These are phyloP conservation scores for Microplitis mediator DNA, from an alignment of 1,140 invertebrate species.

Conservation along the genomic window DNA sequence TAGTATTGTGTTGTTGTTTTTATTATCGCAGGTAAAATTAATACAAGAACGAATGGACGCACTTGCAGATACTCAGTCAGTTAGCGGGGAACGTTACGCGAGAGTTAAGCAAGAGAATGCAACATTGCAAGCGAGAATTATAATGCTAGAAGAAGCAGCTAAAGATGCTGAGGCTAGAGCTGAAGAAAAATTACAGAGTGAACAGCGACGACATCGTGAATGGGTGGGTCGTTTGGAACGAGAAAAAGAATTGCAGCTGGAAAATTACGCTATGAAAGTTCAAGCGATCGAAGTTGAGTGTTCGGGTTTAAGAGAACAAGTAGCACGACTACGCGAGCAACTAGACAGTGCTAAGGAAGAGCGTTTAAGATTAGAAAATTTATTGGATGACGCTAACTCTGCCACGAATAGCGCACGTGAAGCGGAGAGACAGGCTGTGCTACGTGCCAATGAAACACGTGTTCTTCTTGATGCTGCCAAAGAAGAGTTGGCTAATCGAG, in stretches of 20 bases:
- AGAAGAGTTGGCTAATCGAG: slow-evolving; percentile 54
- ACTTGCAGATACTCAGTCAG: slow-evolving; percentile 82
- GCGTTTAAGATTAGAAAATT: slow-evolving; percentile 64
- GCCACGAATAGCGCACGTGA: slow-evolving; percentile 54
- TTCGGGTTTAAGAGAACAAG: slow-evolving; percentile 77
- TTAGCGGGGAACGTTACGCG: slow-evolving; percentile 83
- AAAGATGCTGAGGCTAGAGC: slow-evolving; percentile 86
- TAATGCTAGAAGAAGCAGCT: slow-evolving; percentile 91
- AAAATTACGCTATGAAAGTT: slow-evolving; percentile 83
- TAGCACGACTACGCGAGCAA: slow-evolving; percentile 63
- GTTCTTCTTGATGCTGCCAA: slow-evolving; percentile 57
- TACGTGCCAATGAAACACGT: slow-evolving; percentile 60
- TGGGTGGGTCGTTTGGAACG: slow-evolving; percentile 79
- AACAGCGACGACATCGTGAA: slow-evolving; percentile 84
- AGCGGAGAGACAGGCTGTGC: slow-evolving; percentile 58
- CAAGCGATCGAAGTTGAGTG: slow-evolving; percentile 81
- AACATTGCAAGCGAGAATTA: slow-evolving; percentile 83
- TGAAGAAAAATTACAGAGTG: slow-evolving; percentile 79
- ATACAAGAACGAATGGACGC: slow-evolving; percentile 89
- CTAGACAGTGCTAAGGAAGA: slow-evolving; percentile 67
- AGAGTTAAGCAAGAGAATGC: slow-evolving; percentile 90
- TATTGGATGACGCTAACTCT: slow-evolving; percentile 62
- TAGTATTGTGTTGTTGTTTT: slow-evolving; percentile 14
- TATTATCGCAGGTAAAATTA: slow-evolving; percentile 76
- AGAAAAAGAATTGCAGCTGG: slow-evolving; percentile 84